Conservation (phyloP, 2,113 vertebrate species). For the Megaceryle maxima region DNA sequence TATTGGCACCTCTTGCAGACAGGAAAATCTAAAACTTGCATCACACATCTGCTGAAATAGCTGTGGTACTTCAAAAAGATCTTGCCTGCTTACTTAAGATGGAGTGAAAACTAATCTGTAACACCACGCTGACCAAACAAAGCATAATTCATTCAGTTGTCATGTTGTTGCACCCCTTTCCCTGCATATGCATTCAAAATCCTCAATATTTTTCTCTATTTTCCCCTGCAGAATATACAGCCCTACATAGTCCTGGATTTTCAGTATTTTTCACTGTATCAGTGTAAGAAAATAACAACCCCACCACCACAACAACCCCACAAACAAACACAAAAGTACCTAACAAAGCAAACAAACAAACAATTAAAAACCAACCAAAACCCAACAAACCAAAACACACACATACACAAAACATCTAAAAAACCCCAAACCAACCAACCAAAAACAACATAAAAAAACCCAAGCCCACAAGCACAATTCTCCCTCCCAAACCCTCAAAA, state of each 20-base stretch:
- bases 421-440: background rate
- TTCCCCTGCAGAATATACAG: background rate
- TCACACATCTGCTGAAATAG: background rate
- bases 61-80: background rate
- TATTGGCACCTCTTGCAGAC: background rate
- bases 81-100: background rate
- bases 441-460: background rate
- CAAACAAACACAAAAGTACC: background rate
- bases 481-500: background rate
- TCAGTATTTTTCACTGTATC: background rate
- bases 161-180: background rate
- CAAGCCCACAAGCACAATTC: background rate
- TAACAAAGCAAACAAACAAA: no score
- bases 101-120: background rate
- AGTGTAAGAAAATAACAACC: background rate
- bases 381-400: no score
- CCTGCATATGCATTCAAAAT: background rate
- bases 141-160: fast-evolving
- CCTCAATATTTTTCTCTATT: background rate
- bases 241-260: background rate
- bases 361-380: no score
- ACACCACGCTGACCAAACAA: background rate
- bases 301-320: background rate
- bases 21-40: background rate
- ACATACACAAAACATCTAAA: no score